These are phyloP conservation scores for Gobio occitaniae DNA, from an alignment of 2,797 vertebrate genomes.

Conservation along the genomic window DNA sequence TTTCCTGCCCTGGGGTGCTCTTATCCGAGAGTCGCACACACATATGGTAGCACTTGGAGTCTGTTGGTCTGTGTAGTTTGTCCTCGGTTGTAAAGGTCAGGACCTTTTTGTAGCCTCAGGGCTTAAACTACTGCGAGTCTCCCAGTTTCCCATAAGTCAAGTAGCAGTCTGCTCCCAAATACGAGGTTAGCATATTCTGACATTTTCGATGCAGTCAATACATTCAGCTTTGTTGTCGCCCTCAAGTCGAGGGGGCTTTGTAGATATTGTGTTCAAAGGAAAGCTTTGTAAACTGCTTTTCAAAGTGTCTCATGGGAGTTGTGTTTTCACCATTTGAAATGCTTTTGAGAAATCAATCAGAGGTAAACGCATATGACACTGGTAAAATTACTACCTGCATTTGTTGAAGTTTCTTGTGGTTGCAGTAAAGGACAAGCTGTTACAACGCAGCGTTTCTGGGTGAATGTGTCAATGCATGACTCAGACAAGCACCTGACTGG, in stretches of 20 bases:
- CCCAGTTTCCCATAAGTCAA: slow-evolving; percentile 56
- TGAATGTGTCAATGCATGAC: slow-evolving; percentile 34
- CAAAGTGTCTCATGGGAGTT: slow-evolving; percentile 4
- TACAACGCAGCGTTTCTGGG: not conserved
- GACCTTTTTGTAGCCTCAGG: slow-evolving; percentile 52
- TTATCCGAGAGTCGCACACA: slow-evolving; percentile 19
- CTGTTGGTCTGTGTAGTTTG: slow-evolving; percentile 52
- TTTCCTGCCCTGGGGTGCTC: slow-evolving; percentile 41
- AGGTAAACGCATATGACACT: not conserved
- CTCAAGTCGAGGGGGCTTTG: slow-evolving; percentile 11
- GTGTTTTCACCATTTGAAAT: slow-evolving; percentile 1
- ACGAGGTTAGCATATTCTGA: slow-evolving; percentile 27
- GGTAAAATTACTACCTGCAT: slow-evolving; percentile 20
- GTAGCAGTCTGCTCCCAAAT: slow-evolving; percentile 8
- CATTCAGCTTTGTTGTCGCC: slow-evolving; percentile 11
- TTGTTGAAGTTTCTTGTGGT: slow-evolving; percentile 42
- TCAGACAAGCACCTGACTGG: slow-evolving; percentile 11
- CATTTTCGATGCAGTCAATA: slow-evolving; percentile 23
- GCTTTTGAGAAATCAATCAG: slow-evolving; percentile 11
- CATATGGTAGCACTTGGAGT: slow-evolving; percentile 34
- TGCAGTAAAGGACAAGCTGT: slow-evolving; percentile 34
- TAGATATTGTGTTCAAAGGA: not conserved
- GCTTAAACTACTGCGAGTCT: slow-evolving; percentile 45
- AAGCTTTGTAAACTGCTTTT: slow-evolving; percentile 14
- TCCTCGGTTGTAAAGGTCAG: slow-evolving; percentile 51